Conservation (phyloP, 2,888 invertebrate species). For the Rhaphigaster nebulosa region DNA sequence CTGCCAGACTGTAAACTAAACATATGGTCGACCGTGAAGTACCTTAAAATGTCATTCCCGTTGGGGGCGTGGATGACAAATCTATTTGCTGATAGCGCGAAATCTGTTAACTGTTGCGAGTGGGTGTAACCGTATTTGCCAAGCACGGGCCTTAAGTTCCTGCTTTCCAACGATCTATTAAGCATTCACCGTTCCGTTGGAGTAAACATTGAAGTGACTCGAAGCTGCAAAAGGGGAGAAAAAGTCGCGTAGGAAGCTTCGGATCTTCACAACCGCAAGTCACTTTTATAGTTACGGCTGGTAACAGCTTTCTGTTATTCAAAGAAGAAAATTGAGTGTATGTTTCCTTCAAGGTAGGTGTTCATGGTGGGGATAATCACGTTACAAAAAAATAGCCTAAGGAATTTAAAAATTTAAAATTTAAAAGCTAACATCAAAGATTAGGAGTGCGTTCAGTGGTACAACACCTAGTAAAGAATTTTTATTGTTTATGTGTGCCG, state of each 20-base stretch:
- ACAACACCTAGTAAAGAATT: too few relatives aligned
- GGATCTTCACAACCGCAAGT: neutral
- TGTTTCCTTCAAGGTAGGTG: neutral
- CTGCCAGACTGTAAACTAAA: too few relatives aligned
- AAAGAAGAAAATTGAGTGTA: neutral
- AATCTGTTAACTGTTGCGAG: neutral
- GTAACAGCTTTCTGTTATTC: neutral
- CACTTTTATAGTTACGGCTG: neutral
- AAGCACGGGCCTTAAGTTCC: neutral
- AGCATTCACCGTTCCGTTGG: neutral
- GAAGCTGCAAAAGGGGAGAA: neutral
- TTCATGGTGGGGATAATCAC: too few relatives aligned
- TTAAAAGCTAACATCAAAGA: too few relatives aligned
- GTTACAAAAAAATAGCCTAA: too few relatives aligned
- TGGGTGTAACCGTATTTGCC: neutral
- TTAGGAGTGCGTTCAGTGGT: too few relatives aligned
- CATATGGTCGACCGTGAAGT: too few relatives aligned
- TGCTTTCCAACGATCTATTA: neutral
- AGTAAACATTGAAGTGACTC: neutral
- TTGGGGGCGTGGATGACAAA: neutral
- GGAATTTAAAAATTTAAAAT: too few relatives aligned
- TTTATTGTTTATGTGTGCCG: too few relatives aligned
- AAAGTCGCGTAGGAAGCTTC: neutral
- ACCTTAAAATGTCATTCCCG: too few relatives aligned
- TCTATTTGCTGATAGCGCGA: neutral